Base-by-base conservation (phyloP, 2,113 vertebrate genomes). In the Pterocles orientalis region DNA sequence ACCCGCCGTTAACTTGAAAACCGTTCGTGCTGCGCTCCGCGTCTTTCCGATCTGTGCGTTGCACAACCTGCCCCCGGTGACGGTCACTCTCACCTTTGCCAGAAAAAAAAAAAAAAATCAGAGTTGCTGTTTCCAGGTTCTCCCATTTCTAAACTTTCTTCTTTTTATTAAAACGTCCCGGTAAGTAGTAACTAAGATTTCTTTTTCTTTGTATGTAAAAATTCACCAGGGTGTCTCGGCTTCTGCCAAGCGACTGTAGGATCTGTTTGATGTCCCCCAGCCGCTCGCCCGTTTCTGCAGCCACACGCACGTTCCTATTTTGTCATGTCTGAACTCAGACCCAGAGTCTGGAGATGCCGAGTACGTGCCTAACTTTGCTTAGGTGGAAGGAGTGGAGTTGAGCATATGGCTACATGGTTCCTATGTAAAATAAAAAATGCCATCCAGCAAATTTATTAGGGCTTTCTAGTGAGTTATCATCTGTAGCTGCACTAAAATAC, bases 381-480 rank as follows among this genome's bases (percentile, higher is more conserved):
- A 53, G 43, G 69, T 3, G 5, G 80, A 65, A 92, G 58, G 31
- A 86, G 39, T 28, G 25, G 66, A 96, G 45, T 23, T 47, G 83
- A 95, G 80, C 96, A 96, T 93, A 94, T 96, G 95, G 94, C 60
- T 96, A 25, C 25, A 2, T 41, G 48, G 81, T 76, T 88, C 20
- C 47, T 73, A 77, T 3, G 24, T 60, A 29, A 25, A 90, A 83
- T 84, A 90, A 94, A 92, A 84, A 71, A 82, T 56, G 58, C 58
- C 66, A 79, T 90, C 89, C 72, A 41, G 90, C 54, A 82, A 94
- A 96, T 96, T 96, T 97, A 93, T 95, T 96, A 82, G 57, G 90
- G 82, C 71, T 86, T 93, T 93, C 66, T 48, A 94, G 76, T 66
- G 86, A 90, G 80, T 93, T 94, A 94, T 88, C 85, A 71, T 88